Evolutionary conservation across 2,113 vertebrate species (phyloP).

Genomic region (Thomomys bottae): DNA sequence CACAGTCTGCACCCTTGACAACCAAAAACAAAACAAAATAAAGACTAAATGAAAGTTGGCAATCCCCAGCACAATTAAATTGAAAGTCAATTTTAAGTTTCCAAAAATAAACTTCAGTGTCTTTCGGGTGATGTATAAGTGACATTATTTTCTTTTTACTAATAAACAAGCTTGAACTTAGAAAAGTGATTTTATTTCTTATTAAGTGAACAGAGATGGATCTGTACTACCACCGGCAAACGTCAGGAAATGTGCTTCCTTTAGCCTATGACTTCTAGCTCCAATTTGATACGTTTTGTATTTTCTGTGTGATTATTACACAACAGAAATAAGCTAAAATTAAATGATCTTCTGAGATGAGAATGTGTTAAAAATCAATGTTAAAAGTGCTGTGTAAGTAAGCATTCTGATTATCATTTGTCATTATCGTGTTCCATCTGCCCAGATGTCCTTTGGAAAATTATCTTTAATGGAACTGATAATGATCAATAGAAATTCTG

Average conservation of each 20-base stretch:
- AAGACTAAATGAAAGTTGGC: not conserved
- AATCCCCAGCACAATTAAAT: not conserved
- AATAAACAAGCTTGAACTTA: not conserved
- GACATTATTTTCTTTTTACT: not conserved
- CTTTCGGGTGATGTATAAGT: not conserved
- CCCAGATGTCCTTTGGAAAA: slow-evolving; percentile 45
- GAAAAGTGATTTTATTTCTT: not conserved
- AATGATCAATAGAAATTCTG: slow-evolving; percentile 28
- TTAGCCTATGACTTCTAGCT: not conserved
- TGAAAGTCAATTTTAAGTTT: not conserved
- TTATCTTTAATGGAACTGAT: slow-evolving; percentile 10
- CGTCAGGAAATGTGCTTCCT: not conserved
- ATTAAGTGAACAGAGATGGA: slow-evolving; percentile 1
- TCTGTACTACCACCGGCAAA: not conserved
- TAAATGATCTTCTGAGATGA: not conserved
- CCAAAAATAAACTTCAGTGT: not conserved
- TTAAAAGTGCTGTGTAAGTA: slow-evolving; percentile 16
- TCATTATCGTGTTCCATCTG: not conserved
- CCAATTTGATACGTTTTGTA: not conserved
- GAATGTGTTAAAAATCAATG: not conserved
- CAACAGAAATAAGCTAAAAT: slow-evolving; percentile 22
- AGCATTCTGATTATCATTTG: not conserved
- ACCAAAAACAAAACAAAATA: not conserved
- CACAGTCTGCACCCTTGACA: not conserved
- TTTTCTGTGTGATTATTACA: slow-evolving; percentile 9